Evolutionary conservation across 2,113 vertebrate species (phyloP), one percentile per base, ranked within the genome.

Genomic region (Syrrhaptes paradoxus): DNA sequence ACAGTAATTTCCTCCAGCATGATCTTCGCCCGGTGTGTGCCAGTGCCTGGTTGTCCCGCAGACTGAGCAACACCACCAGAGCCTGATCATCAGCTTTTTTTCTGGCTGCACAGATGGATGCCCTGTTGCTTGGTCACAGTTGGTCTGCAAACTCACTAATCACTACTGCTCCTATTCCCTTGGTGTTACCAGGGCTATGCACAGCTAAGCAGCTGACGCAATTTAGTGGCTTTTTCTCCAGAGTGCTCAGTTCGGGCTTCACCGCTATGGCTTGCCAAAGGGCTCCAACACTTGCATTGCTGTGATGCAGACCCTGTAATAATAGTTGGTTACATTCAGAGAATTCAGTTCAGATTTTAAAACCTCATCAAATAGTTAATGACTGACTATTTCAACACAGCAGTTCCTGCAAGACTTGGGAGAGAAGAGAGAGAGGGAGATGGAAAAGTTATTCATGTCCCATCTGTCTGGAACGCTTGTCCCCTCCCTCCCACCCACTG

Each of bases 391-490:
- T 97, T 96, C 90, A 95, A 96, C 88, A 95, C 63, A 96, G 93
- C 90, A 95, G 89, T 89, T 95, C 83, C 91, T 96, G 88, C 85
- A 93, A 87, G 91, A 91, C 89, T 96, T 90, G 85, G 73, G 95
- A 93, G 91, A 93, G 74, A 95, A 85, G 74, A 92, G 78, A 93
- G 91, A 96, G 90, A 90, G 76, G 32, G 96, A 97, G 86, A 93
- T 63, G 79, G 95, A 95, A 96, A 97, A 97, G 95, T 97, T 97
- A 96, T 96, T 97, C 96, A 95, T 92, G 91, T 96, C 95, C 93
- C 94, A 95, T 97, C 96, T 96, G 95, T 97, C 96, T 97, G 96
- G 94, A 97, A 97, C 36, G 88, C 71, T 93, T 95, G 95, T 96
- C 91, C 89, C 91, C 73, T 92, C 91, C 94, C 93, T 95, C 95